Evolutionary conservation across 2,888 invertebrate species (phyloP).

Genomic region (Steinernema scapterisci): DNA sequence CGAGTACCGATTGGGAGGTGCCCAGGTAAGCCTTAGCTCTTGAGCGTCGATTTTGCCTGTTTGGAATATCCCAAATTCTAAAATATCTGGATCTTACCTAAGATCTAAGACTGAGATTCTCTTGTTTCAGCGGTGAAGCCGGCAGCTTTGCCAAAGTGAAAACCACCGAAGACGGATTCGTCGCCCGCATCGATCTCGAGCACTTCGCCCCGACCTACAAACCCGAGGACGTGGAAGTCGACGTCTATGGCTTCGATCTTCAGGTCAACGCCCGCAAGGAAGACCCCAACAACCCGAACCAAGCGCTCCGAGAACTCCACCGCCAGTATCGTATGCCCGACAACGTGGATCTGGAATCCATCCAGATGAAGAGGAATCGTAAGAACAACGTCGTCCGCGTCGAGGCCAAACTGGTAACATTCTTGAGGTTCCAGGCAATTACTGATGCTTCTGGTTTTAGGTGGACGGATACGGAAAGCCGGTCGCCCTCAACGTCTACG

Average conservation of each 20-base stretch:
- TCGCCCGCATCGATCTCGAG: slow-evolving; percentile 3
- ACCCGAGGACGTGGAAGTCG: slow-evolving; percentile 12
- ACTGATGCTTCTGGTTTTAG: background rate
- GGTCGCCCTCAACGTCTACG: slow-evolving; percentile 5
- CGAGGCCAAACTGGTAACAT: slow-evolving; percentile 17
- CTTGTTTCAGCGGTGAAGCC: background rate
- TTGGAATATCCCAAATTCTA: too few relatives aligned
- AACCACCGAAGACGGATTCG: slow-evolving; percentile 13
- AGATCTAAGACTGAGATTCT: too few relatives aligned
- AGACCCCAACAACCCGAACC: slow-evolving; percentile 39
- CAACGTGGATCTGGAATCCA: slow-evolving; percentile 41
- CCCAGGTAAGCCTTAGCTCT: slow-evolving; percentile 3
- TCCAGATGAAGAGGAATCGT: slow-evolving; percentile 35
- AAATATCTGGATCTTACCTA: background rate
- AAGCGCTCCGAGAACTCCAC: slow-evolving; percentile 37
- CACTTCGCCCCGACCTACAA: slow-evolving; percentile 8
- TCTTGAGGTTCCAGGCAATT: background rate
- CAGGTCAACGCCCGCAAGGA: slow-evolving; percentile 42
- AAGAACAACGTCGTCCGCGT: slow-evolving; percentile 5
- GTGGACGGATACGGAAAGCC: slow-evolving; percentile 16
- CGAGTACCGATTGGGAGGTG: slow-evolving; percentile 27
- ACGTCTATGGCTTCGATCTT: slow-evolving; percentile 39
- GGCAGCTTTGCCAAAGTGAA: slow-evolving; percentile 4
- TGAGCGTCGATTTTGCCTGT: background rate
- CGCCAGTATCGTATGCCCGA: slow-evolving; percentile 43